Conservation (phyloP, 2,113 vertebrate species). For the Aptenodytes patagonicus region DNA sequence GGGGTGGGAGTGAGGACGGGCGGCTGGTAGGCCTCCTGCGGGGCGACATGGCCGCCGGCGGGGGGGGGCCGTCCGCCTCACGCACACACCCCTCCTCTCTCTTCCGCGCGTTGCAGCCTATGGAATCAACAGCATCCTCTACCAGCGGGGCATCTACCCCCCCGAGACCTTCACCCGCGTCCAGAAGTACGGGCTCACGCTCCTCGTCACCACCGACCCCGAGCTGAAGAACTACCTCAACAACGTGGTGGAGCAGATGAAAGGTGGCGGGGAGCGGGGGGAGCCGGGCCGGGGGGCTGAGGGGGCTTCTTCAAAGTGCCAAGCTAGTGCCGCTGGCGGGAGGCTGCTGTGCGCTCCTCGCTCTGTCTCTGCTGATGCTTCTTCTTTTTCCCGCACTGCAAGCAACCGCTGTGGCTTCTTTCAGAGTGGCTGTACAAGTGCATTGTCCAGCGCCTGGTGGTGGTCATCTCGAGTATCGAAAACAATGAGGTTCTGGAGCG, state of each 20-base stretch:
- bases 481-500: conserved; percentile 90
- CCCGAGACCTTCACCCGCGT: conserved; percentile 90
- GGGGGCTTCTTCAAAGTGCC: no score
- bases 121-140: conserved; percentile 97
- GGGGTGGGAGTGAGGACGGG: not conserved
- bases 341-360: not conserved
- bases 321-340: not conserved
- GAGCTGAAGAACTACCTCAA: conserved; percentile 90
- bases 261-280: conserved; percentile 71
- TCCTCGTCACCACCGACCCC: conserved; percentile 87
- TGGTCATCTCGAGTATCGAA: conserved; percentile 91
- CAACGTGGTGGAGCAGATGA: conserved; percentile 90
- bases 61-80: no score
- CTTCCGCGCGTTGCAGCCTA: conserved; percentile 71
- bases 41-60: not conserved
- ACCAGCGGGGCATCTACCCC: conserved; percentile 94
- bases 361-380: accelerated
- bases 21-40: not conserved
- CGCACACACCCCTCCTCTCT: accelerated
- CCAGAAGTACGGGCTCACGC: conserved; percentile 91
- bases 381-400: accelerated
- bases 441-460: conserved; percentile 91
- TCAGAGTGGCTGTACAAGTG: conserved; percentile 93
- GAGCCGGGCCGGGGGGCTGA: not conserved
- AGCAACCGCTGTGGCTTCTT: not conserved